phyloP scores from a whole-genome alignment of 1,140 invertebrate species.

The Matsumurasca onukii region DNA sequence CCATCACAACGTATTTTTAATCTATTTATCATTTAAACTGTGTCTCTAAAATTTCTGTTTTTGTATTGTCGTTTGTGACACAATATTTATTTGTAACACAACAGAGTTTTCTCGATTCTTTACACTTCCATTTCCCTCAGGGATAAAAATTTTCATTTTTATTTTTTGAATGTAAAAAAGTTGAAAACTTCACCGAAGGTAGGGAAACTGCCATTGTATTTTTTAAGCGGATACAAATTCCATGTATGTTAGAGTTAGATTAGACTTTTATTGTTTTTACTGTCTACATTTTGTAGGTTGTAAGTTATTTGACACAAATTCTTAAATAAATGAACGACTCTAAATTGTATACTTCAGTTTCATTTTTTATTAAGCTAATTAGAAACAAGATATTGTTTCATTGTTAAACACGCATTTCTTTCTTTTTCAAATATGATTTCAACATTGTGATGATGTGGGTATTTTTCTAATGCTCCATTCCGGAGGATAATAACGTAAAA shows the following conservation, averaged over 20 bases:
- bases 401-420: background rate
- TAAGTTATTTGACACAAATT: constrained; percentile 20
- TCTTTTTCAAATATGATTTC: background rate
- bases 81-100: too few relatives aligned
- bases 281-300: constrained; percentile 14
- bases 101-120: too few relatives aligned
- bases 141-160: constrained; percentile 5
- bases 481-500: background rate
- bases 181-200: background rate
- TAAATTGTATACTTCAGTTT: background rate
- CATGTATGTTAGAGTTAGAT: constrained; percentile 34
- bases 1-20: constrained; percentile 15
- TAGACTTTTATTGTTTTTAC: constrained; percentile 33
- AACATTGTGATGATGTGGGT: background rate
- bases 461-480: background rate
- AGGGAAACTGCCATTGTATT: constrained; percentile 24
- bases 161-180: constrained; percentile 3
- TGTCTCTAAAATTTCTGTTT: constrained; percentile 20
- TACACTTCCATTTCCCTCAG: too few relatives aligned
- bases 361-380: too few relatives aligned
- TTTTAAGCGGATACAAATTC: constrained; percentile 28
- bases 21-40: background rate
- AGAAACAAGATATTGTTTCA: background rate
- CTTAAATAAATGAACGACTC: background rate
- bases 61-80: too few relatives aligned